A percentile compares a stretch with the other conserved stretches of the same genome.
Evolutionary conservation across 2,113 vertebrate species (phyloP).

Genomic region (Macquaria australasica): DNA sequence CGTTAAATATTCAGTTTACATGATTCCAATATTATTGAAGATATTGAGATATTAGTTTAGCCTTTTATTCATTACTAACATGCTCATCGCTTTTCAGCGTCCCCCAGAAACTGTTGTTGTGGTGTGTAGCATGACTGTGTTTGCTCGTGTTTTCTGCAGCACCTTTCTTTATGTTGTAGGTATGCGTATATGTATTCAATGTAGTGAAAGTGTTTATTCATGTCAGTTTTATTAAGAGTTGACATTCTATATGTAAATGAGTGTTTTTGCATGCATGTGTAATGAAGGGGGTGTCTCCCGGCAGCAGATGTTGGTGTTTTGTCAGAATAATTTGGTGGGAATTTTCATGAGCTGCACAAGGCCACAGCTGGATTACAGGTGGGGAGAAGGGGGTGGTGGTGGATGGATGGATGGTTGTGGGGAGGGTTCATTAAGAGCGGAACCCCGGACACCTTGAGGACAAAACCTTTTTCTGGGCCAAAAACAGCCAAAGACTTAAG

Average conservation of each 20-base stretch:
- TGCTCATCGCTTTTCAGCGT: too few species aligned
- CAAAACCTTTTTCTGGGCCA: slow-evolving; percentile 41
- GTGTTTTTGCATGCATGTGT: slow-evolving; percentile 44
- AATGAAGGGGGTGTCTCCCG: slow-evolving; percentile 35
- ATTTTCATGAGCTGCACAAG: slow-evolving; percentile 79
- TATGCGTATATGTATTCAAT: background rate
- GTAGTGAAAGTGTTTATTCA: background rate
- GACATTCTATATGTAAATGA: slow-evolving; percentile 42
- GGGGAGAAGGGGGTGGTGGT: slow-evolving; percentile 11
- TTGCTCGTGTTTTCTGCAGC: background rate
- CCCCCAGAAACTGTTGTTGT: too few species aligned
- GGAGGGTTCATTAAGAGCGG: slow-evolving; percentile 24
- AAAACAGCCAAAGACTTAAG: slow-evolving; percentile 22
- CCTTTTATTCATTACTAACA: too few species aligned
- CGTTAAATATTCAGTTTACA: background rate
- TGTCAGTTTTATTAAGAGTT: background rate
- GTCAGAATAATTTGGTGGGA: slow-evolving; percentile 82
- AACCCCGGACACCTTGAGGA: slow-evolving; percentile 48
- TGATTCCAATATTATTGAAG: background rate
- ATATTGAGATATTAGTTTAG: background rate
- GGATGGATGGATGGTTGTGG: background rate
- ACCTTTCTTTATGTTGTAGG: background rate
- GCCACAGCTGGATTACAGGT: slow-evolving; percentile 84
- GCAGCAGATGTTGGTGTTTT: slow-evolving; percentile 80
- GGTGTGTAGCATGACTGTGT: too few species aligned